Percentiles rank a stretch among this genome's conserved stretches.
Evolutionary conservation across 2,888 invertebrate genomes (phyloP).

Genomic region (Craniophora ligustri): DNA sequence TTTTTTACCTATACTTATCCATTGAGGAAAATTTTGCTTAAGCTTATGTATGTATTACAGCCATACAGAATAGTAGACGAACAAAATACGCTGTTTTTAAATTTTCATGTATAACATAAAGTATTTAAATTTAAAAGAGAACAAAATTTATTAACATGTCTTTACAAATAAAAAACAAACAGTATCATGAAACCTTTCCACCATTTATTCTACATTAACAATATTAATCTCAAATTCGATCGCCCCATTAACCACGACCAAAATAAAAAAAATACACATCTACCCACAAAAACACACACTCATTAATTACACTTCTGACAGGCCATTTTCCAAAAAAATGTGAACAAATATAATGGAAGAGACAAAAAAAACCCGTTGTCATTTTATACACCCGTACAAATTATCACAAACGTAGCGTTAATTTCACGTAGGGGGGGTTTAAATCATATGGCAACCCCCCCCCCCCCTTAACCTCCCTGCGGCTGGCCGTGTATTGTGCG

Average conservation of each 20-base stretch:
- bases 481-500: slow-evolving; percentile 15
- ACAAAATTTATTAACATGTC: neutral
- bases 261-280: slow-evolving; percentile 30
- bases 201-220: slow-evolving; percentile 23
- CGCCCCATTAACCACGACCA: slow-evolving; percentile 28
- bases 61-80: too few species aligned
- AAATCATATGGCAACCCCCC: slow-evolving; percentile 39
- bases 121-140: slow-evolving; percentile 4
- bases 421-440: slow-evolving; percentile 45
- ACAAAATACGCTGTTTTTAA: too few species aligned
- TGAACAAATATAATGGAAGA: slow-evolving; percentile 34
- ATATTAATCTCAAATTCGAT: slow-evolving; percentile 28
- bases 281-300: slow-evolving; percentile 32
- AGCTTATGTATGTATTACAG: too few species aligned
- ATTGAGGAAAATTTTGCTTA: too few species aligned
- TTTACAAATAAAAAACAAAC: neutral
- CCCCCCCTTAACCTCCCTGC: slow-evolving; percentile 4
- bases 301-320: slow-evolving; percentile 54
- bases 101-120: too few species aligned
- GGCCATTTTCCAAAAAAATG: slow-evolving; percentile 38
- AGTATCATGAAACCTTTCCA: slow-evolving; percentile 9
- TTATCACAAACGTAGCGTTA: slow-evolving; percentile 51
- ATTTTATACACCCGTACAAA: slow-evolving; percentile 51
- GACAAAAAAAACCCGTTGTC: slow-evolving; percentile 47
- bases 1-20: too few species aligned